Conservation (phyloP, 2,888 invertebrate species). For the Eretmocerus hayati region DNA sequence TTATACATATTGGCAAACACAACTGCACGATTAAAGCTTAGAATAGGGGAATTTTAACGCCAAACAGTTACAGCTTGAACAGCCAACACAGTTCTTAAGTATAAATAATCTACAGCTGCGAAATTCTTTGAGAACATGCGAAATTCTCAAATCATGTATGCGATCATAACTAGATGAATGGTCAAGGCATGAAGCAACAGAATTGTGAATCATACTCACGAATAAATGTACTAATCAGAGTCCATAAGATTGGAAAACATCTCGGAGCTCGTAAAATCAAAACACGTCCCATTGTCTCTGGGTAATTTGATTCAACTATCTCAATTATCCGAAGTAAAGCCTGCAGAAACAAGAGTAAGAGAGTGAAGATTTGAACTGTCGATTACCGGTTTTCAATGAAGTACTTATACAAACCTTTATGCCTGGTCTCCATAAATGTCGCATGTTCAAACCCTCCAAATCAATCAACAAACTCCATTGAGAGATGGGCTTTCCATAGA, state of each 20-base stretch:
- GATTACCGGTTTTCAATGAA: neutral
- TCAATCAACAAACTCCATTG: slow-evolving; percentile 88
- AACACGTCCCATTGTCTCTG: slow-evolving; percentile 88
- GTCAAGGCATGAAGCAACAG: too few relatives aligned
- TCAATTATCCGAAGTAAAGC: slow-evolving; percentile 65
- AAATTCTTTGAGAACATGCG: too few relatives aligned
- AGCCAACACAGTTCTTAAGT: too few relatives aligned
- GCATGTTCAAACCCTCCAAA: slow-evolving; percentile 89
- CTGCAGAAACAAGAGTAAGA: slow-evolving; percentile 27
- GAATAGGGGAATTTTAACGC: too few relatives aligned
- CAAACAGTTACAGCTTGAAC: too few relatives aligned
- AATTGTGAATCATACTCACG: too few relatives aligned
- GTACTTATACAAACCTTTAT: slow-evolving; percentile 52
- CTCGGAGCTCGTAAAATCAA: slow-evolving; percentile 86
- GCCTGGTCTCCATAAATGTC: slow-evolving; percentile 91
- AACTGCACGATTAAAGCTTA: too few relatives aligned
- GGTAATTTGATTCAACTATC: slow-evolving; percentile 89
- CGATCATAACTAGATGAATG: neutral
- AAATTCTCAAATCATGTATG: too few relatives aligned
- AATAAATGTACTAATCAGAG: slow-evolving; percentile 89
- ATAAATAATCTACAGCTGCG: too few relatives aligned
- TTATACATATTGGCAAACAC: too few relatives aligned
- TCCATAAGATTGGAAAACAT: slow-evolving; percentile 93
- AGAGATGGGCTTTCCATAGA: slow-evolving; percentile 75
- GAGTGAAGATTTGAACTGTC: slow-evolving; percentile 3